phyloP scores from a whole-genome alignment of 2,888 invertebrate species.

The Dryobotodes eremita region DNA sequence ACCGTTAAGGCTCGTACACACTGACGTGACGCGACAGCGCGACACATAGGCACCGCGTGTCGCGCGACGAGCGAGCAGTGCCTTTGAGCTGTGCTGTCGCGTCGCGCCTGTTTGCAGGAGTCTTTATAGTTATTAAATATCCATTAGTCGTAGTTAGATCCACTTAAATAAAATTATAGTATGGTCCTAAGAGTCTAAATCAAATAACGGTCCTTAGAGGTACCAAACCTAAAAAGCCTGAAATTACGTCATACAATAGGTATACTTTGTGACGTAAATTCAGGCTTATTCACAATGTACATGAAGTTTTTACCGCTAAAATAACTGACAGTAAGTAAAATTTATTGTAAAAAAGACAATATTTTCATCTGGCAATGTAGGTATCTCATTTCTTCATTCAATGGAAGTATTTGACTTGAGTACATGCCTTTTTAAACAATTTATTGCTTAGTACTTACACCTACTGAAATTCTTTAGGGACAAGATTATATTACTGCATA shows the following conservation, averaged over 20 bases:
- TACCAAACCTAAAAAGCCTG: too few species aligned
- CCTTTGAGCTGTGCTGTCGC: too few species aligned
- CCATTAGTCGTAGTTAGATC: neutral
- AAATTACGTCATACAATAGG: neutral
- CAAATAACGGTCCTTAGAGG: conserved; percentile 4
- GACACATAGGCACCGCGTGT: too few species aligned
- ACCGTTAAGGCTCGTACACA: too few species aligned
- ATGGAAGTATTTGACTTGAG: neutral
- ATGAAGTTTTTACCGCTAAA: neutral
- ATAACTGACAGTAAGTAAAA: conserved; percentile 40
- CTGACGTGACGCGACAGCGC: too few species aligned
- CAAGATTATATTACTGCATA: conserved; percentile 23
- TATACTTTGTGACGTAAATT: conserved; percentile 6
- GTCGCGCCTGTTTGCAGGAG: too few species aligned
- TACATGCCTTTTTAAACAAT: conserved; percentile 10
- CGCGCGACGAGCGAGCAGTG: too few species aligned
- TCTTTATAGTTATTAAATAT: neutral
- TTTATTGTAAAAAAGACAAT: conserved; percentile 37
- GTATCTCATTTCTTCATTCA: conserved; percentile 47
- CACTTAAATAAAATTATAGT: neutral
- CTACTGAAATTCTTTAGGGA: conserved; percentile 31
- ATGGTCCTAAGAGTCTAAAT: neutral
- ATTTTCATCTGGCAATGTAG: conserved; percentile 22
- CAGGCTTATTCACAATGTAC: neutral
- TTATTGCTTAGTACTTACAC: conserved; percentile 40